These are phyloP conservation scores for Taeniopygia guttata DNA, from an alignment of 2,797 vertebrate genomes.

Conservation along the genomic window DNA sequence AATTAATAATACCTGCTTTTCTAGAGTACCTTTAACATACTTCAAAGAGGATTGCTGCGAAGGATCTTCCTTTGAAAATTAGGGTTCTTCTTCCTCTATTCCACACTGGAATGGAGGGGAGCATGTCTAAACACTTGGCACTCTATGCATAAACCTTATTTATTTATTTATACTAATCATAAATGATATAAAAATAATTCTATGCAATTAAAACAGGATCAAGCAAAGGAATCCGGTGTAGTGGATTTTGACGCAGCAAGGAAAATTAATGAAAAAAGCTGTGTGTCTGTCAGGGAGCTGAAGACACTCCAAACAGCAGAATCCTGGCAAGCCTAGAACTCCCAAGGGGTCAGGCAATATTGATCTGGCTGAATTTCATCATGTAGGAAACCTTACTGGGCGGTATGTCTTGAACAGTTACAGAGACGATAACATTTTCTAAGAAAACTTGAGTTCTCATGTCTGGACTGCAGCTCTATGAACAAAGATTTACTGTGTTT, in stretches of 20 bases:
- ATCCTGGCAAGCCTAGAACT: background rate
- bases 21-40: background rate
- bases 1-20: background rate
- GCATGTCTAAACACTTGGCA: background rate
- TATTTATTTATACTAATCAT: background rate
- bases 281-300: background rate
- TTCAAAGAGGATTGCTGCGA: background rate
- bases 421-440: background rate
- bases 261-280: background rate
- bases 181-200: background rate
- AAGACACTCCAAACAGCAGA: background rate
- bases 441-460: background rate
- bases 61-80: background rate
- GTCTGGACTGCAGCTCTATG: background rate
- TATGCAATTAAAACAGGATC: background rate
- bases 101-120: background rate
- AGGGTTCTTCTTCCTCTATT: background rate
- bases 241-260: background rate
- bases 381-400: background rate
- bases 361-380: background rate
- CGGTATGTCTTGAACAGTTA: background rate
- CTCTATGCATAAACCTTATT: background rate
- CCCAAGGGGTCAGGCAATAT: background rate
- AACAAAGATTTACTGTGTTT: conserved; percentile 6
- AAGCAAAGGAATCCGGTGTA: background rate